phyloP scores from a whole-genome alignment of 2,797 vertebrate species.

The Darevskia nairensis region DNA sequence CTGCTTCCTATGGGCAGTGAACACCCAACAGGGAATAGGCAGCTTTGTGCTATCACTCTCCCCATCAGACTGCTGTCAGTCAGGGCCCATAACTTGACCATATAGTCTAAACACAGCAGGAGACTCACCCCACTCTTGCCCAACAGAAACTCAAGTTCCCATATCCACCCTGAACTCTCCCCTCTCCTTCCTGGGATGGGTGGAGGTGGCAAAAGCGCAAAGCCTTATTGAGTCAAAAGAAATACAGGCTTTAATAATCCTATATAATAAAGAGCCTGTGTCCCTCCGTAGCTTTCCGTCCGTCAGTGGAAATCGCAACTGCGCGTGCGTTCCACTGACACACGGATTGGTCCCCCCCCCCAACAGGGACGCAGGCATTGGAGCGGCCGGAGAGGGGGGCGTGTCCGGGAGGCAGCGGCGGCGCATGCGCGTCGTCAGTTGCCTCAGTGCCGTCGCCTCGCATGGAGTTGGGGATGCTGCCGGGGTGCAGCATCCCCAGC shows the following conservation, averaged over 20 bases:
- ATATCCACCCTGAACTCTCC: background rate
- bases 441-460: too few relatives aligned
- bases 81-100: background rate
- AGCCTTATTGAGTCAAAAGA: background rate
- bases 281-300: too few relatives aligned
- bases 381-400: too few relatives aligned
- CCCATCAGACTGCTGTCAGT: background rate
- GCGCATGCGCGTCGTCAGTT: too few relatives aligned
- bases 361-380: too few relatives aligned
- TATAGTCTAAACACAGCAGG: background rate
- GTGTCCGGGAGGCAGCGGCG: too few relatives aligned
- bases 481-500: too few relatives aligned
- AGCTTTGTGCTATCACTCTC: background rate
- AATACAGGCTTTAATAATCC: background rate
- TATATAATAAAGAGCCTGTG: too few relatives aligned
- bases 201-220: slow-evolving; percentile 1
- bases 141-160: background rate
- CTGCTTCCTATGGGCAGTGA: background rate
- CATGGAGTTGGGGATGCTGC: too few relatives aligned
- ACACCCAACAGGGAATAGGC: background rate
- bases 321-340: too few relatives aligned
- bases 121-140: background rate
- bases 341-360: too few relatives aligned
- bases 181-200: background rate
- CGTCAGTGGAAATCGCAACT: too few relatives aligned